Conservation (phyloP, 2,113 vertebrate species). For the Myotis lucifugus region DNA sequence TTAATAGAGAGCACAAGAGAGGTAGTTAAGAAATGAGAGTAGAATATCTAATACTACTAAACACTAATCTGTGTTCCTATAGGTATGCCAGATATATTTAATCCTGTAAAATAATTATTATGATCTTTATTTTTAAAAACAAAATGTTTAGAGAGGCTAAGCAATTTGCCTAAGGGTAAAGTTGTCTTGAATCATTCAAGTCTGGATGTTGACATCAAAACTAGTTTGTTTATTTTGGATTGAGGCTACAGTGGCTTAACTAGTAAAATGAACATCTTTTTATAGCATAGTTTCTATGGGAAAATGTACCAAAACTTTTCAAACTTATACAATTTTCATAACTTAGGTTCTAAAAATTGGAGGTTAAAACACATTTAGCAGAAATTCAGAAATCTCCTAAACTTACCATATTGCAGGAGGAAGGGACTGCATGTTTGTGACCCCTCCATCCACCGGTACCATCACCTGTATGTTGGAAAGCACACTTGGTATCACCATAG, state of each 20-base stretch:
- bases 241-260: background rate
- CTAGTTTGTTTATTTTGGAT: background rate
- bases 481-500: constrained; percentile 90
- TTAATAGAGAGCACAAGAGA: background rate
- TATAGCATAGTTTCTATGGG: background rate
- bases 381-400: background rate
- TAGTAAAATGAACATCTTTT: constrained; percentile 36
- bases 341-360: background rate
- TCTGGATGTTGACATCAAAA: background rate
- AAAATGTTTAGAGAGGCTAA: constrained; percentile 1
- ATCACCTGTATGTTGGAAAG: constrained; percentile 94
- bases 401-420: constrained; percentile 94
- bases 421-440: constrained; percentile 94
- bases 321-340: background rate
- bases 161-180: background rate
- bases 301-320: constrained; percentile 9
- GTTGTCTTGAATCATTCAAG: background rate
- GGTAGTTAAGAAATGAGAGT: background rate
- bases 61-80: background rate
- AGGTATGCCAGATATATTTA: background rate
- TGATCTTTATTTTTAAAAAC: background rate
- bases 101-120: constrained; percentile 5
- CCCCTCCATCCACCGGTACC: constrained; percentile 95
- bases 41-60: background rate
- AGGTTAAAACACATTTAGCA: background rate